Conservation (phyloP, 2,113 vertebrate genomes). For the Otocyon megalotis region DNA sequence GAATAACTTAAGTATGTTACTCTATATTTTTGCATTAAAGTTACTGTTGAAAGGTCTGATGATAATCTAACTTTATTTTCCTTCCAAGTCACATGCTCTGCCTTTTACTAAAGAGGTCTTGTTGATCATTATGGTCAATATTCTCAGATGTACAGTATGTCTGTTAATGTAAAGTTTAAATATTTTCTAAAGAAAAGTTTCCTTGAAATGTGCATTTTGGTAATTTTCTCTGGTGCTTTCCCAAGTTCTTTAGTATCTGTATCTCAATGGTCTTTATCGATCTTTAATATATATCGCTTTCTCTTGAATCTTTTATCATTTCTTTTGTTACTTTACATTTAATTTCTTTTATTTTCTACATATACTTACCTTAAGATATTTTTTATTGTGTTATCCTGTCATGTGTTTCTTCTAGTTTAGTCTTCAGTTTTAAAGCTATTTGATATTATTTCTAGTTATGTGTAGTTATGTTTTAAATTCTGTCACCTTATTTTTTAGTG, state of each 20-base stretch:
- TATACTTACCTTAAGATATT: not conserved
- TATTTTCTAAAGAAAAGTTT: not conserved
- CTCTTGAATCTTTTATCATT: not conserved
- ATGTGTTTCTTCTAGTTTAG: not conserved
- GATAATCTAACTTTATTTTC: not conserved
- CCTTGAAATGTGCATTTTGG: not conserved
- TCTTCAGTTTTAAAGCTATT: not conserved
- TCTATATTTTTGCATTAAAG: not conserved
- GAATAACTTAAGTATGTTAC: not conserved
- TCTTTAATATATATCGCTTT: not conserved
- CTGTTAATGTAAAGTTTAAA: not conserved
- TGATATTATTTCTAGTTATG: not conserved
- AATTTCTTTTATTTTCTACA: not conserved
- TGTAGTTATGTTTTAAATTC: not conserved
- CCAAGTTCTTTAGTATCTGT: not conserved
- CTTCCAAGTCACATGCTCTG: not conserved
- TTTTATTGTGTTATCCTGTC: not conserved
- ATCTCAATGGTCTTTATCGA: not conserved
- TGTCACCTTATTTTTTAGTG: not conserved
- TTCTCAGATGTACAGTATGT: not conserved
- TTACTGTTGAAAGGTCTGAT: not conserved
- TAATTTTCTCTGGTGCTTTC: conserved; percentile 6
- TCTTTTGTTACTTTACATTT: not conserved
- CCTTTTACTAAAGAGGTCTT: not conserved
- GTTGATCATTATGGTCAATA: not conserved